These are phyloP conservation scores for Plutella xylostella DNA, from an alignment of 2,888 invertebrate species.

Conservation along the genomic window DNA sequence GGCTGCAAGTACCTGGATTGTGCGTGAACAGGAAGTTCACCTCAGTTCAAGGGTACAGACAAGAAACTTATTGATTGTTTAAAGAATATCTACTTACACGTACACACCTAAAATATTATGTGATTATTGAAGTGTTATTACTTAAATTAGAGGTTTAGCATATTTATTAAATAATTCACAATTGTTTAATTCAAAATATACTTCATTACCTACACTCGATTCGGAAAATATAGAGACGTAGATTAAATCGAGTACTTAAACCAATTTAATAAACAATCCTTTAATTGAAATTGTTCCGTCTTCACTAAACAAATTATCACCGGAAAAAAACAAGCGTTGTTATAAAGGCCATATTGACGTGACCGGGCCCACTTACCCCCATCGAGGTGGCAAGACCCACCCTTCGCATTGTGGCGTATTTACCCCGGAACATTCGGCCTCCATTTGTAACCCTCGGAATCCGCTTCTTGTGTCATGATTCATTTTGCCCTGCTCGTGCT, in stretches of 20 bases:
- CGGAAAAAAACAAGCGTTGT: constrained; percentile 35
- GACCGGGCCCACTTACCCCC: constrained; percentile 64
- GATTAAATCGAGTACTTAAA: too few relatives aligned
- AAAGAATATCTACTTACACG: background rate
- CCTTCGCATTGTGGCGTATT: constrained; percentile 63
- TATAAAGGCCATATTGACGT: constrained; percentile 65
- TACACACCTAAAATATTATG: too few relatives aligned
- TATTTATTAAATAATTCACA: too few relatives aligned
- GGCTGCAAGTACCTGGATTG: constrained; percentile 44
- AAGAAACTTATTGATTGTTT: constrained; percentile 6
- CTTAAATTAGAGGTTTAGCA: too few relatives aligned
- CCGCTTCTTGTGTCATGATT: constrained; percentile 66
- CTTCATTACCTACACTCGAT: too few relatives aligned
- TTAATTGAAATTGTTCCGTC: constrained; percentile 3
- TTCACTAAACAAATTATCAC: constrained; percentile 52
- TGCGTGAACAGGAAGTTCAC: constrained; percentile 62
- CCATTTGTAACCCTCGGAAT: constrained; percentile 66
- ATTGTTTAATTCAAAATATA: too few relatives aligned
- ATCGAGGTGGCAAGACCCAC: constrained; percentile 55
- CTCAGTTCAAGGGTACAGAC: constrained; percentile 36
- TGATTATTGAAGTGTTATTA: too few relatives aligned
- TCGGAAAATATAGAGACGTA: too few relatives aligned
- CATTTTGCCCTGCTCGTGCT: constrained; percentile 47
- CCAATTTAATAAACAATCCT: background rate
- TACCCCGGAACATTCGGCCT: constrained; percentile 62